phyloP scores from a whole-genome alignment of 2,888 invertebrate species.

The Salticus scenicus region DNA sequence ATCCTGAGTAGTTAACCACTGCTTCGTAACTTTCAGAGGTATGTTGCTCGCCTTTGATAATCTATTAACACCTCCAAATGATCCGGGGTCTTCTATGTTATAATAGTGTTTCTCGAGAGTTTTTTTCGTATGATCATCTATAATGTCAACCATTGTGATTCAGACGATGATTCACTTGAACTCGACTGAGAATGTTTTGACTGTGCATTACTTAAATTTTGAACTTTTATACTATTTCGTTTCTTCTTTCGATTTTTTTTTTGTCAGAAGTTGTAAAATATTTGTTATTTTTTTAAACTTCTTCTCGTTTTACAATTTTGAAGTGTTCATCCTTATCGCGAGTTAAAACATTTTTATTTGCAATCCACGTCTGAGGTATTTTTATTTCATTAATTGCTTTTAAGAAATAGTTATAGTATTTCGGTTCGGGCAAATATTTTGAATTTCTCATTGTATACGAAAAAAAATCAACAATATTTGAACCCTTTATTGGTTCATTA shows the following conservation, averaged over 20 bases:
- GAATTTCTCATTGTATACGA: constrained; percentile 21
- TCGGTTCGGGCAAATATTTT: background rate
- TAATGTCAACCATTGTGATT: background rate
- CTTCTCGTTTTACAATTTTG: no score
- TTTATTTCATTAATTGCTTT: constrained; percentile 25
- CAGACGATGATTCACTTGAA: no score
- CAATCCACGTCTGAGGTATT: background rate
- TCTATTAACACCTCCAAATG: background rate
- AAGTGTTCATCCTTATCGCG: no score
- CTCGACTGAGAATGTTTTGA: no score
- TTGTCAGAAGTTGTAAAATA: no score
- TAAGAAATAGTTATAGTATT: constrained; percentile 24
- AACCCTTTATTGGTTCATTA: background rate
- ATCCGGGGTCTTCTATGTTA: background rate
- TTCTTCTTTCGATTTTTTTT: no score
- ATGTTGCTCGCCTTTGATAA: background rate
- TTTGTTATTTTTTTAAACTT: no score
- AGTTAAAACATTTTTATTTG: background rate
- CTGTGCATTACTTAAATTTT: no score
- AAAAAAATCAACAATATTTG: constrained; percentile 7
- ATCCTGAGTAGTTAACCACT: constrained; percentile 8
- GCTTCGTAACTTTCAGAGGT: background rate
- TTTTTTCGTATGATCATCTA: background rate
- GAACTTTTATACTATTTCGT: no score
- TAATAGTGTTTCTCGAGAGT: constrained; percentile 10